Percentiles rank a stretch among this genome's conserved stretches.
phyloP scores from a whole-genome alignment of 2,797 vertebrate genomes.

The Rhabdophis nuchalis region DNA sequence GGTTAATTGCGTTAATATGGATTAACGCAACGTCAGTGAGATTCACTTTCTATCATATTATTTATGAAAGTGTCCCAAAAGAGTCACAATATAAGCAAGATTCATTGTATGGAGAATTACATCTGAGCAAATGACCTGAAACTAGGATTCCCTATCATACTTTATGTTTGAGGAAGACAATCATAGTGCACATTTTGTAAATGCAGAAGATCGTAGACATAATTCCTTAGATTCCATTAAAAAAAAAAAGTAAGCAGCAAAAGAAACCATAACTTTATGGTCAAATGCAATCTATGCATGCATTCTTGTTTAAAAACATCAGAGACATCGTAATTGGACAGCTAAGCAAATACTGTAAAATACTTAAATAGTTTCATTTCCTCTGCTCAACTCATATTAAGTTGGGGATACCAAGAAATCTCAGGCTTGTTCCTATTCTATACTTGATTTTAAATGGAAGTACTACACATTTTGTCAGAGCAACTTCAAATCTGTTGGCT shows the following conservation, averaged over 20 bases:
- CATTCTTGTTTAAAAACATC: background rate
- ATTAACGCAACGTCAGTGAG: background rate
- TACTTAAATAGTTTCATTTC: background rate
- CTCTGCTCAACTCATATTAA: background rate
- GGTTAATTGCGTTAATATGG: too few relatives aligned
- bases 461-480: background rate
- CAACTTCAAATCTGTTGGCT: background rate
- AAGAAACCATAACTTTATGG: background rate
- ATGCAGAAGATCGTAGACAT: background rate
- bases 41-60: background rate
- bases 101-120: background rate
- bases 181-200: background rate
- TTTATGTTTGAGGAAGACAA: background rate
- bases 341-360: background rate
- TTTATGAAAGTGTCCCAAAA: conserved; percentile 4
- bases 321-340: background rate
- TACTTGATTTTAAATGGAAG: background rate
- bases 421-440: background rate
- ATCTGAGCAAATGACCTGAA: background rate
- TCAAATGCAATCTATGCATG: background rate
- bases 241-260: background rate
- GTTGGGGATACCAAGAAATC: background rate
- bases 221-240: background rate
- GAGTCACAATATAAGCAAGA: background rate
- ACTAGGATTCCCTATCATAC: background rate